Evolutionary conservation across 1,140 invertebrate genomes (phyloP).

Genomic region (Paraescarpia echinospica): DNA sequence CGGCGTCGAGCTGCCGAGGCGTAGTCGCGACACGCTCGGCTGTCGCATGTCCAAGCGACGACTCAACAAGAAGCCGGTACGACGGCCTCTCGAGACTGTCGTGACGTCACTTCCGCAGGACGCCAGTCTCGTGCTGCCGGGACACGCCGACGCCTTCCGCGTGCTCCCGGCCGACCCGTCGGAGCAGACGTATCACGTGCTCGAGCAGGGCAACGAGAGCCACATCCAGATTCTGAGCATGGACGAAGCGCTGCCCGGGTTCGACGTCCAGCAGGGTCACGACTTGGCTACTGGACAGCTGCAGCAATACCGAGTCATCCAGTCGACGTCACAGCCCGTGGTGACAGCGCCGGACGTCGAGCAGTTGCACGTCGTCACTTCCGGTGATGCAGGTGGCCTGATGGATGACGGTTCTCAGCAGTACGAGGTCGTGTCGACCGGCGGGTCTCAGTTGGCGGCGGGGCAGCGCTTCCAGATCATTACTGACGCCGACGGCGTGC

Average conservation of each 20-base stretch:
- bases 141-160: neutral
- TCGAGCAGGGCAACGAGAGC: neutral
- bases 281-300: neutral
- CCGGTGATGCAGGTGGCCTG: neutral
- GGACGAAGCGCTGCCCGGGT: neutral
- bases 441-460: neutral
- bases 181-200: neutral
- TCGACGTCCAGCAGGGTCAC: neutral
- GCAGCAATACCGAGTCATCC: neutral
- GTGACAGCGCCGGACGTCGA: neutral
- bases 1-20: slow-evolving; percentile 1
- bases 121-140: neutral
- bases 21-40: slow-evolving; percentile 1
- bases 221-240: neutral
- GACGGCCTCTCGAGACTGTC: neutral
- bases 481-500: neutral
- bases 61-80: neutral
- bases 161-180: neutral
- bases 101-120: neutral
- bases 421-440: neutral
- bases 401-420: neutral
- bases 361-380: neutral
- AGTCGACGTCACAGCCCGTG: neutral
- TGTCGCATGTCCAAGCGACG: neutral
- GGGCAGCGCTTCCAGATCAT: neutral